Evolutionary conservation across 2,113 vertebrate genomes (phyloP), one percentile per base, ranked within the genome.

Genomic region (Murina feae): DNA sequence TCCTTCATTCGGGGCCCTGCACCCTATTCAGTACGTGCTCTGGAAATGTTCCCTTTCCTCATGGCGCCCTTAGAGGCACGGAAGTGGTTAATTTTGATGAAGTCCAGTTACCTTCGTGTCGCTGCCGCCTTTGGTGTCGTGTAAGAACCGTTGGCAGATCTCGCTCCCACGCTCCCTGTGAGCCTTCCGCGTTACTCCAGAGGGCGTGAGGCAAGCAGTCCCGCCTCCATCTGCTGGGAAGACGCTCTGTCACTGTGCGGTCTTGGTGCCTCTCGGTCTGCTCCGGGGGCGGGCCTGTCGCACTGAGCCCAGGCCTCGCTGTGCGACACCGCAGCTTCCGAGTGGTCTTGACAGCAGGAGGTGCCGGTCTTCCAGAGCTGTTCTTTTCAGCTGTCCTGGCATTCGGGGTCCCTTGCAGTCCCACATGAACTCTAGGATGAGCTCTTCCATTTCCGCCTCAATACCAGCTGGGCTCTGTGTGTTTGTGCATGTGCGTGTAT

Each of bases 401-500:
- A 5, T 30, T 37, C 49, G 0, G 49, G 17, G 25, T 17, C 39
- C 49, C 47, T 47, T 47, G 49, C 23, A 58, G 37, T 47, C 49
- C 58, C 63, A 1, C 12, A 1, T 17, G 39, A 60, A 13, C 10
- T 58, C 30, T 12, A n/a, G 51, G 83, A 23, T 37, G 32, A 23
- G 18, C 68, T 30, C 63, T 47, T 39, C 42, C 53, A 35, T 49
- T 72, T 49, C 66, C 32, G 17, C 35, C 6, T 7, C 35, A 60
- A 3, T 6, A 14, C 53, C 42, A 32, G 68, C 18, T 37, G 68
- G 42, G 42, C 2, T 25, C 23, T 32, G 47, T 28, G 5, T 49
- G 1, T 14, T 3, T 0, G 47, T 13, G 4, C 14, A 16, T 16
- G 9, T 23, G 44, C 44, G 44, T 44, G 44, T 44, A 0, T 44